Evolutionary conservation across 2,113 vertebrate genomes (phyloP).

Genomic region (Gracilinanus agilis): DNA sequence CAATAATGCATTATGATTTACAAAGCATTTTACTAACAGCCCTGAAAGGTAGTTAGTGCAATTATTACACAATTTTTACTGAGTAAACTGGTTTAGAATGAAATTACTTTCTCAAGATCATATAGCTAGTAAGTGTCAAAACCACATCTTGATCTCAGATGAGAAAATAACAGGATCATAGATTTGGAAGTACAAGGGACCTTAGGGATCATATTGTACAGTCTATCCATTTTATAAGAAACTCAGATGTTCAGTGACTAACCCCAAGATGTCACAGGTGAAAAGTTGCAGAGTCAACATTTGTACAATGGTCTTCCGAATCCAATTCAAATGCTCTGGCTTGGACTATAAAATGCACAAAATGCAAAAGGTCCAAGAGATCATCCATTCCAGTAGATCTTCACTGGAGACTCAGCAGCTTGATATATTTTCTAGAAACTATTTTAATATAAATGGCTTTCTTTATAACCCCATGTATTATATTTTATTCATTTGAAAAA

Average conservation of each 20-base stretch:
- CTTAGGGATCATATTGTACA: not conserved
- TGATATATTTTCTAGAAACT: not conserved
- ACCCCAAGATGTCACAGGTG: not conserved
- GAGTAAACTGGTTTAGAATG: not conserved
- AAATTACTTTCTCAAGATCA: not conserved
- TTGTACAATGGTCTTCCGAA: not conserved
- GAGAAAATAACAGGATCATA: not conserved
- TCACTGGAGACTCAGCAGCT: not conserved
- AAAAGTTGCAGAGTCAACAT: not conserved
- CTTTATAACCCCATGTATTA: not conserved
- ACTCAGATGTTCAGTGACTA: not conserved
- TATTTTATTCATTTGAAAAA: not conserved
- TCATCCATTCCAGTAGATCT: not conserved
- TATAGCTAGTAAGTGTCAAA: not conserved
- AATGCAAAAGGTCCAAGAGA: not conserved
- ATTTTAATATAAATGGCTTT: not conserved
- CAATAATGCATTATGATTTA: not conserved
- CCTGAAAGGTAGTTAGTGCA: not conserved
- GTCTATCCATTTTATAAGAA: not conserved
- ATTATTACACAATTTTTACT: not conserved
- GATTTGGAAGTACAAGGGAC: not conserved
- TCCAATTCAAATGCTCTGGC: not conserved
- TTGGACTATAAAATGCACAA: not conserved
- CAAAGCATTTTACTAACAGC: not conserved
- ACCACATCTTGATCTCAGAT: not conserved